A percentile compares a stretch with the other conserved stretches of the same genome.
These are phyloP conservation scores for Ceuthmochares aereus DNA, from an alignment of 2,113 vertebrate genomes.

Conservation along the genomic window DNA sequence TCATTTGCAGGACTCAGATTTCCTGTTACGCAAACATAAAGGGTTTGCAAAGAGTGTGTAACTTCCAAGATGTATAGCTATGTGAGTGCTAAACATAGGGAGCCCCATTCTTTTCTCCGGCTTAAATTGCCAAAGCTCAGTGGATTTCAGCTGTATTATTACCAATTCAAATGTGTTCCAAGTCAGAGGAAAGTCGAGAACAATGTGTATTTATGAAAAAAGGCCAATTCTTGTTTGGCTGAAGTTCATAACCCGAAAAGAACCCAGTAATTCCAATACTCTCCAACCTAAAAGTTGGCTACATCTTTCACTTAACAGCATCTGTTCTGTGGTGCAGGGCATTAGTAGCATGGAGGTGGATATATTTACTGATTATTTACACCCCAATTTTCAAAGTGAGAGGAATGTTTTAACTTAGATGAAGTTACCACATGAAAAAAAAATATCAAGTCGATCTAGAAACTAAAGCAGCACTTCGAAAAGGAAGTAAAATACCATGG, in stretches of 20 bases:
- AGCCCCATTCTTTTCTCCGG: constrained; percentile 1
- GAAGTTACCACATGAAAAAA: constrained; percentile 32
- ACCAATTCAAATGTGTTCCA: constrained; percentile 51
- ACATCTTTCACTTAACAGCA: constrained; percentile 21
- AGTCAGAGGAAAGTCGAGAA: constrained; percentile 54
- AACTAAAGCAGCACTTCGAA: constrained; percentile 15
- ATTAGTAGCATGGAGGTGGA: constrained; percentile 11
- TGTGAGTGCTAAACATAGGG: constrained; percentile 32
- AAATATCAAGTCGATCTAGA: neutral
- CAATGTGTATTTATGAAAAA: constrained; percentile 64
- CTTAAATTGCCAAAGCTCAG: constrained; percentile 36
- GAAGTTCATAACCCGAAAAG: constrained; percentile 56
- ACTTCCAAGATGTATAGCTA: constrained; percentile 41
- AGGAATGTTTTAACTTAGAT: constrained; percentile 55
- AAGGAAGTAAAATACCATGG: neutral
- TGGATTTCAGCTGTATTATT: constrained; percentile 59
- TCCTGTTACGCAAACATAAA: constrained; percentile 38
- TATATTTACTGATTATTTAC: constrained; percentile 55
- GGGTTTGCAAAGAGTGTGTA: neutral
- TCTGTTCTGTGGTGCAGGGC: constrained; percentile 18
- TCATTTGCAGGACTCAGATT: constrained; percentile 43
- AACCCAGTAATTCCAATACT: constrained; percentile 27
- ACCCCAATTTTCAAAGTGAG: constrained; percentile 46
- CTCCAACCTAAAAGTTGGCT: neutral
- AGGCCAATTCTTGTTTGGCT: constrained; percentile 54